Conservation (phyloP, 1,140 invertebrate genomes). For the Brachionus koreanus region DNA sequence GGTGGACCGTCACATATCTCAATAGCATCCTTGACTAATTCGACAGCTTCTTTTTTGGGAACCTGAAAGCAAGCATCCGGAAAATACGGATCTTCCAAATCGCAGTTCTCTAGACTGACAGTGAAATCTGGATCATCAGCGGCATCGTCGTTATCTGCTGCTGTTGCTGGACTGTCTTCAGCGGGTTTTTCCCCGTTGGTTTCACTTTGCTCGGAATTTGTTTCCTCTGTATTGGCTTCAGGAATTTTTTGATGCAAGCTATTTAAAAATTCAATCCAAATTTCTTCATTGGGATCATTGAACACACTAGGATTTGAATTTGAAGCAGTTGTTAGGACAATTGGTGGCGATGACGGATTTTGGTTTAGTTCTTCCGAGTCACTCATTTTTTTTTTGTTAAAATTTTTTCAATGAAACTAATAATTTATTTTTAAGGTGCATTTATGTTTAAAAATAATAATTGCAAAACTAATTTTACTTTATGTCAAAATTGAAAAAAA, state of each 20-base stretch:
- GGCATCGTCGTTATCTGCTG: neutral
- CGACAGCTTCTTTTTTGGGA: constrained; percentile 41
- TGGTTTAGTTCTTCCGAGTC: neutral
- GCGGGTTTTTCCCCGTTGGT: neutral
- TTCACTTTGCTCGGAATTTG: neutral
- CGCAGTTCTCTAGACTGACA: constrained; percentile 7
- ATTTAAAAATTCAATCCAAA: constrained; percentile 42
- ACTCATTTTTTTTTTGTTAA: neutral
- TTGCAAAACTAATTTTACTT: no score
- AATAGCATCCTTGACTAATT: constrained; percentile 42
- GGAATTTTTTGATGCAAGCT: constrained; percentile 10
- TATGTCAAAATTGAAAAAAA: no score
- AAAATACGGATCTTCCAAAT: constrained; percentile 16
- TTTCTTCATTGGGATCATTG: constrained; percentile 27
- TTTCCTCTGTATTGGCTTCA: neutral
- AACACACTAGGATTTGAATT: neutral
- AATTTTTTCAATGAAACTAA: no score
- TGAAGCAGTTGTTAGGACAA: neutral
- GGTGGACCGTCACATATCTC: constrained; percentile 39
- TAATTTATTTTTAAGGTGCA: no score
- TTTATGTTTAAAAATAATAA: no score
- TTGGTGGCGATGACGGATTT: neutral
- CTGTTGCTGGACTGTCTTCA: neutral
- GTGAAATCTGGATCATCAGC: constrained; percentile 43
- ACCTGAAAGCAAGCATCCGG: constrained; percentile 18